Evolutionary conservation across 2,888 invertebrate genomes (phyloP).

Genomic region (Leptinotarsa juncta): DNA sequence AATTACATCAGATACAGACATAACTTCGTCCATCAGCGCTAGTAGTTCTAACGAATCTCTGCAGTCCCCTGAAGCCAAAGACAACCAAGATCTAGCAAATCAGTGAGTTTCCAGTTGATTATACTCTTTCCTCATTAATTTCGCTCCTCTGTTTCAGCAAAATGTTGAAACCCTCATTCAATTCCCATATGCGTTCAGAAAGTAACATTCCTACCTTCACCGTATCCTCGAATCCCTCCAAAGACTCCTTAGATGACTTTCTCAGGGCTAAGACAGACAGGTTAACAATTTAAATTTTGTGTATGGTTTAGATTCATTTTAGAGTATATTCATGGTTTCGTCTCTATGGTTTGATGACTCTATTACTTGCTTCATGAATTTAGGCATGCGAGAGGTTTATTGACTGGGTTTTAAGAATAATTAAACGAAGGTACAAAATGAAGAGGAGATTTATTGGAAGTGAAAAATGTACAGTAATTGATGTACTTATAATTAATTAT

Average conservation of each 20-base stretch:
- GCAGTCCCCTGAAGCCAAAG: conserved; percentile 32
- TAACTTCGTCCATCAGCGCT: conserved; percentile 26
- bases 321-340: neutral
- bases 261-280: conserved; percentile 18
- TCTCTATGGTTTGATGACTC: too few relatives aligned
- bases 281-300: neutral
- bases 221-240: neutral
- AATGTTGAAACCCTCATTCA: neutral
- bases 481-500: too few relatives aligned
- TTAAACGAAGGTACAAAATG: too few relatives aligned
- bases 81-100: conserved; percentile 23
- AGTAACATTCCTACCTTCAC: neutral
- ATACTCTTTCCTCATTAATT: too few relatives aligned
- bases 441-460: too few relatives aligned
- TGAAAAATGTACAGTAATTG: too few relatives aligned
- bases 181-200: neutral
- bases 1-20: neutral
- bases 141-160: conserved; percentile 8
- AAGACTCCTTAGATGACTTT: conserved; percentile 35
- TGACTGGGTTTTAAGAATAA: too few relatives aligned
- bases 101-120: conserved; percentile 29
- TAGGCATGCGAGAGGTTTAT: too few relatives aligned
- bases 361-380: too few relatives aligned
- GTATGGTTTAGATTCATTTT: neutral
- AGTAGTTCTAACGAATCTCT: conserved; percentile 45